A percentile compares a stretch with the other conserved stretches of the same genome.
Conservation (phyloP, 1,140 invertebrate species). For the Dendrolimus punctatus region DNA sequence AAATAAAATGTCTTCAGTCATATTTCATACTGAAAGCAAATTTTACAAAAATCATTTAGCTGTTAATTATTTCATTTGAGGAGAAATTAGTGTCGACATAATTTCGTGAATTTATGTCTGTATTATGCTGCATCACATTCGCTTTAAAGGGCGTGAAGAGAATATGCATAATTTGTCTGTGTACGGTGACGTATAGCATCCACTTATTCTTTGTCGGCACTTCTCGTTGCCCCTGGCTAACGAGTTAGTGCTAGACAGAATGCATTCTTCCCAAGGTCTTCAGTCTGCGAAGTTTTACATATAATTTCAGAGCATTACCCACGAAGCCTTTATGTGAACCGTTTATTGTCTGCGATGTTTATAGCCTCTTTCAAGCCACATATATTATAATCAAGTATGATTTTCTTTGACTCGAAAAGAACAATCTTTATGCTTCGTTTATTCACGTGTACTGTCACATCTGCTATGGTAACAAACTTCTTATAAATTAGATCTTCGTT, state of each 20-base stretch:
- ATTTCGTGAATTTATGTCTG: neutral
- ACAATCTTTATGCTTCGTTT: neutral
- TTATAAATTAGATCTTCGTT: constrained; percentile 12
- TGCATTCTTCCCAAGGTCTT: constrained; percentile 14
- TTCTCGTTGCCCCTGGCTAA: constrained; percentile 4
- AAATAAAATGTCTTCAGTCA: no score
- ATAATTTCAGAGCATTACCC: constrained; percentile 15
- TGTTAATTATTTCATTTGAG: no score
- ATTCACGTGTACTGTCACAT: neutral
- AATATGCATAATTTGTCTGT: constrained; percentile 13
- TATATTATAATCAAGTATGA: neutral
- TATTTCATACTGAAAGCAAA: no score
- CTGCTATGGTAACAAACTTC: neutral
- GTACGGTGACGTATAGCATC: constrained; percentile 17
- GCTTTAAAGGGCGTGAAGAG: neutral
- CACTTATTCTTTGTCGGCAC: constrained; percentile 30
- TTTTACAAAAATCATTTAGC: no score
- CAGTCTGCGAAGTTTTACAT: constrained; percentile 18
- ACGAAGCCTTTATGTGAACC: constrained; percentile 12
- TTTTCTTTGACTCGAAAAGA: neutral
- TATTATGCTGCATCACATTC: constrained; percentile 14
- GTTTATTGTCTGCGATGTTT: constrained; percentile 14
- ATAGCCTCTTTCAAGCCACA: constrained; percentile 4
- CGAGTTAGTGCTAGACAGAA: constrained; percentile 7
- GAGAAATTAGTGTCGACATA: no score